Base-by-base conservation (phyloP, 2,888 invertebrate species). In the Neoascia interrupta region DNA sequence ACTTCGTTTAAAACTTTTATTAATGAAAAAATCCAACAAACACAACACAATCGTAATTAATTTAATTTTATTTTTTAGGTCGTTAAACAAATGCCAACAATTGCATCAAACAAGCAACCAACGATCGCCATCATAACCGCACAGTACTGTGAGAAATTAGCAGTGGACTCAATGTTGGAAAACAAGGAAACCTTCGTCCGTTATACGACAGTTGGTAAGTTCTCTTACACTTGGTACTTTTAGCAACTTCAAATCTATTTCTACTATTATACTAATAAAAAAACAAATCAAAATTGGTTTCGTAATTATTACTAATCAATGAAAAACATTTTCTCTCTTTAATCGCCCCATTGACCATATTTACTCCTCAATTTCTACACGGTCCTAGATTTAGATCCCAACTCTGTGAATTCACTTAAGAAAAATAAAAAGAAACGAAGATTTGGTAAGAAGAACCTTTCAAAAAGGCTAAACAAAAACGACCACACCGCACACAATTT, bases 71-170 rank as follows among this genome's bases (percentile, higher is more conserved):
- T 45, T 18, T 45, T 79, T 23, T 82, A 94, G 93, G 94, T 97
- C 70, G 97, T 98, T 69, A 95, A 96, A 86, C 97, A 97, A 91
- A 96, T 98, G 96, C 98, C 98, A 10, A 94, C 94, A 8, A 92
- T 98, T 87, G 93, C 93, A 58, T 94, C 94, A 74, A 93, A 95
- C 19, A 95, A 97, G 84, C 97, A 97, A 86, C 98, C 98, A 0
- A 97, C 96, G 15, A 97, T 99, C 85, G 99, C 98, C n/a, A 96
- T 99, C 70, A 96, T 99, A 73, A 98, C 98, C 0, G 97, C 97
- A 0, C 93, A 98, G 85, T 99, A 97, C 89, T 97, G 97, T 86
- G 99, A 99, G 89, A 99, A 99, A 88, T 91, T 98, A 84, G 99
- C 99, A 1, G 97, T 99, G 0, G 99, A 99, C 89, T 95, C 98